phyloP scores from a whole-genome alignment of 2,797 vertebrate species.

The Huso huso region DNA sequence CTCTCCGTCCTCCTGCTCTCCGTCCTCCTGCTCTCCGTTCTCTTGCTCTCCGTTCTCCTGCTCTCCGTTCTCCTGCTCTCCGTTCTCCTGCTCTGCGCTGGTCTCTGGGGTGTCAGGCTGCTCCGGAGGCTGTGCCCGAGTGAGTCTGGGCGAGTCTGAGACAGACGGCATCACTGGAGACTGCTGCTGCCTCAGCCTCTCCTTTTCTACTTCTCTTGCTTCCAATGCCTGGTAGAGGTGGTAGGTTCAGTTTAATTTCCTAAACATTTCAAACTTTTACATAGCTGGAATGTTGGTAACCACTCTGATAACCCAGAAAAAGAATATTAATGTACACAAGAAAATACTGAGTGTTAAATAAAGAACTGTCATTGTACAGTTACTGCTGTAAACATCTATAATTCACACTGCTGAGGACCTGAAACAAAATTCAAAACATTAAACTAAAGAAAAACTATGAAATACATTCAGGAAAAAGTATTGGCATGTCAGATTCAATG shows the following conservation, averaged over 20 bases:
- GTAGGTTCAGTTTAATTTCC: not conserved
- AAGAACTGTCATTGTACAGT: not conserved
- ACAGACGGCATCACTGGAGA: conserved; percentile 54
- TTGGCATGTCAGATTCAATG: too few species aligned
- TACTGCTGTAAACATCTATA: not conserved
- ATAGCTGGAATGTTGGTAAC: not conserved
- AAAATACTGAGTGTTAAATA: not conserved
- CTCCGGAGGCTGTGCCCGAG: conserved; percentile 23
- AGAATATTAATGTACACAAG: not conserved
- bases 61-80: too few species aligned
- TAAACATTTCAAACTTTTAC: not conserved
- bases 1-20: too few species aligned
- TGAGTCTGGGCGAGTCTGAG: conserved; percentile 54
- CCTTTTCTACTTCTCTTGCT: conserved; percentile 74
- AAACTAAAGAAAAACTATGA: too few species aligned
- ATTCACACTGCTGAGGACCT: too few species aligned
- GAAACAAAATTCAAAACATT: too few species aligned
- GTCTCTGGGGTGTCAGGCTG: conserved; percentile 15
- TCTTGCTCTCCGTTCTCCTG: too few species aligned
- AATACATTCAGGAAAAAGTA: too few species aligned
- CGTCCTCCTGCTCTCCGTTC: too few species aligned
- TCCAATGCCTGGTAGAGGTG: conserved; percentile 66
- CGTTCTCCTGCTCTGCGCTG: too few species aligned
- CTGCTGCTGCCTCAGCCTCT: conserved; percentile 57
- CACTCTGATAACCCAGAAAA: too few species aligned